A percentile compares a stretch with the other conserved stretches of the same genome.
These are phyloP conservation scores for Onchidella celtica DNA, from an alignment of 2,888 invertebrate genomes.

Conservation along the genomic window DNA sequence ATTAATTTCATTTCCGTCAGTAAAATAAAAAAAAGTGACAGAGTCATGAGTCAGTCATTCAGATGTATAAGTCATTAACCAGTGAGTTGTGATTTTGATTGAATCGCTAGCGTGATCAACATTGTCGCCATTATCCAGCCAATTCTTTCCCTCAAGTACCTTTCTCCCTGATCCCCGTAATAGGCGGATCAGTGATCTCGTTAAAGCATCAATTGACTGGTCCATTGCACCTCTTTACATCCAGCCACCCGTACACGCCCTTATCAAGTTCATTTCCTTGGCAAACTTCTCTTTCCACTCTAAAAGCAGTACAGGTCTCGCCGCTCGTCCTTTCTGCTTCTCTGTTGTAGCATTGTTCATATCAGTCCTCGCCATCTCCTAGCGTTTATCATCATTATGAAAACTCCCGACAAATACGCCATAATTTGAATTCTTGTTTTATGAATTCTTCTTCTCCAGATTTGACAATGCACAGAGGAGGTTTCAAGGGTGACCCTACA, in stretches of 20 bases:
- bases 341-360: neutral
- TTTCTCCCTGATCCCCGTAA: slow-evolving; percentile 13
- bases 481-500: neutral
- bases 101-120: too few species aligned
- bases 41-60: too few species aligned
- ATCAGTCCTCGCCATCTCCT: neutral
- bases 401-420: neutral
- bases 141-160: neutral
- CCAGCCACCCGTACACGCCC: neutral
- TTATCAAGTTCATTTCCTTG: slow-evolving; percentile 3
- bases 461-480: neutral
- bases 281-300: neutral
- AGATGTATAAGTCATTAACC: too few species aligned
- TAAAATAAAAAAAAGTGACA: too few species aligned
- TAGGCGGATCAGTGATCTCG: slow-evolving; percentile 7
- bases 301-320: neutral
- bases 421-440: neutral
- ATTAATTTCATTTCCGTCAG: too few species aligned
- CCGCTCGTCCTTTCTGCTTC: neutral
- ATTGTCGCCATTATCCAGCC: too few species aligned
- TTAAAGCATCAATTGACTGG: slow-evolving; percentile 19
- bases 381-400: neutral
- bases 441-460: neutral
- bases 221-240: slow-evolving; percentile 14
- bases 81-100: too few species aligned